phyloP scores from a whole-genome alignment of 2,888 invertebrate genomes.

The Nomada fabriciana region DNA sequence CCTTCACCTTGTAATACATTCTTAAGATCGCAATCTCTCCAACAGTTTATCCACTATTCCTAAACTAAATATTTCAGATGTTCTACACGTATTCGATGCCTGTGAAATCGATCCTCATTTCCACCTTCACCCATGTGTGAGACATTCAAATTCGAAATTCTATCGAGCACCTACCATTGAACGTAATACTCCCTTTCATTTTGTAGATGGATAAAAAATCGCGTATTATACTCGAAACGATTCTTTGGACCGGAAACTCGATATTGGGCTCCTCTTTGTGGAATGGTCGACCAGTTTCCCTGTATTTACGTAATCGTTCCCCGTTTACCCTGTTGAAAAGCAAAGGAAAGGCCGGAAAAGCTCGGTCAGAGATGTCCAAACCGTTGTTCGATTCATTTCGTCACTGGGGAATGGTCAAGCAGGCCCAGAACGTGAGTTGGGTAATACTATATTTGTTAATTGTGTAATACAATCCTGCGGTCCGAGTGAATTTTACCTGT shows the following conservation, averaged over 20 bases:
- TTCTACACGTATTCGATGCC: no score
- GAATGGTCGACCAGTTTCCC: constrained; percentile 45
- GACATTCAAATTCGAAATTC: background rate
- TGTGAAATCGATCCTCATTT: no score
- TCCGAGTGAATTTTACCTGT: constrained; percentile 67
- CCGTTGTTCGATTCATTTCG: constrained; percentile 40
- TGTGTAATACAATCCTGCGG: constrained; percentile 81
- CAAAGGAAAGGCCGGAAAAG: constrained; percentile 46
- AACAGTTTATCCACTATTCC: background rate
- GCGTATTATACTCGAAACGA: background rate
- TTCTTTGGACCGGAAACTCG: constrained; percentile 47
- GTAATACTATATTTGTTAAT: constrained; percentile 84
- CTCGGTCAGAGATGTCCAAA: constrained; percentile 31
- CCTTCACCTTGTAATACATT: background rate
- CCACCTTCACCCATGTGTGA: no score
- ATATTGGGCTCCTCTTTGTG: constrained; percentile 39
- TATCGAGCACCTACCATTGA: background rate
- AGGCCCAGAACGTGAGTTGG: constrained; percentile 69
- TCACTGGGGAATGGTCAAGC: constrained; percentile 75
- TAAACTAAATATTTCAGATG: no score
- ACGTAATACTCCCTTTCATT: background rate
- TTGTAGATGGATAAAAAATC: constrained; percentile 3
- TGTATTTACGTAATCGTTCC: constrained; percentile 74
- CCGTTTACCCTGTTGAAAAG: constrained; percentile 48
- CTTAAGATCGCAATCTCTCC: background rate